Base-by-base conservation (phyloP, 2,797 vertebrate species). In the Rhynchotus rufescens region DNA sequence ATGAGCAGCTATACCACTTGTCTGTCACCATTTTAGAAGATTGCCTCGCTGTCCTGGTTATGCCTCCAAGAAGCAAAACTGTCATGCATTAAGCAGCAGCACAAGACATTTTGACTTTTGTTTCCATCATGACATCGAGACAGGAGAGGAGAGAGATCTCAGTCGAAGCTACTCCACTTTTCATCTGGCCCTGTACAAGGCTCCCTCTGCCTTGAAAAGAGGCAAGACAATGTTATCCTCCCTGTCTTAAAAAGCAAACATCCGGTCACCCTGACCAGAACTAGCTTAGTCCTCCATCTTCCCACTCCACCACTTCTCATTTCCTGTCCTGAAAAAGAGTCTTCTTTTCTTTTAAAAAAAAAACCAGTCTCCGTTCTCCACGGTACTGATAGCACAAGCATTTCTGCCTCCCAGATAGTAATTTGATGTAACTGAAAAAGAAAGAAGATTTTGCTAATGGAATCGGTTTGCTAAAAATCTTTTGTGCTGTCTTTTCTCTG, bases 231-330 rank as follows among this genome's bases (percentile, higher is more conserved):
- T 47, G 6, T 62, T 78, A n/a, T 26, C 8, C 9, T 87, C 42
- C 66, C 15, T 20, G 32, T 25, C n/a, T 72, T 87, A 51, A 47
- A 75, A 88, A 12, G 0, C 8, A 69, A 59, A 40, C 28, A 84
- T 56, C 57, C 78, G 40, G 25, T 90, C 76, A 80, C 45, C 54
- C 45, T 88, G 88, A 81, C 15, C 45, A 78, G 36, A 62, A n/a
- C 16, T 74, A 60, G n/a, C 30, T 22, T n/a, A 65, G 45, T 66
- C 28, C 4, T 65, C n/a, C 17, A 69, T 59, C 40, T 78, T 83
- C 54, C 59, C 23, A 51, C 8, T 80, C 25, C 22, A 56, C 10
- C 21, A 32, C 4, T 87, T 94, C 45, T 62, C 84, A 82, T 74
- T 93, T 93, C 51, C 76, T 12, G 15, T 92, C 34, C 5, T 56